phyloP scores from a whole-genome alignment of 53 echinoderm and acorn worm species.

The Temnopleurus reevesii region DNA sequence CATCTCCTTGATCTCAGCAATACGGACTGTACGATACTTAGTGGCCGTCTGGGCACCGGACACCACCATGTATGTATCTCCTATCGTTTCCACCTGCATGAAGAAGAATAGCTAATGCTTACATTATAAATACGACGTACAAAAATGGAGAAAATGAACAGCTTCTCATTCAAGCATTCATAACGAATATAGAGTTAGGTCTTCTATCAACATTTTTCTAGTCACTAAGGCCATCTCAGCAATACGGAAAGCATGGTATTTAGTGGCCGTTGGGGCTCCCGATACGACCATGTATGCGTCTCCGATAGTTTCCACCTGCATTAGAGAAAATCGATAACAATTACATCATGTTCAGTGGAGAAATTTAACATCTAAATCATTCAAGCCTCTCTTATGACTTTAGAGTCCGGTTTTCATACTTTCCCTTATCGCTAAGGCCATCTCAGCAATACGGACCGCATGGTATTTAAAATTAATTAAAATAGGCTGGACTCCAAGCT shows the following conservation, averaged over 20 bases:
- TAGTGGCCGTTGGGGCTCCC: conserved; percentile 75
- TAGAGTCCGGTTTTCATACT: too few relatives aligned
- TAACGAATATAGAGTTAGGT: too few relatives aligned
- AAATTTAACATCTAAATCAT: too few relatives aligned
- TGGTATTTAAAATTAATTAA: too few relatives aligned
- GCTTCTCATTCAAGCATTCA: too few relatives aligned
- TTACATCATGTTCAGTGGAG: too few relatives aligned
- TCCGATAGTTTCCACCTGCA: conserved; percentile 90
- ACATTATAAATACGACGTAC: too few relatives aligned
- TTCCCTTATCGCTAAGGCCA: conserved; percentile 75
- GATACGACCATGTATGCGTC: conserved; percentile 94
- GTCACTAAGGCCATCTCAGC: conserved; percentile 79
- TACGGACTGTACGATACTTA: conserved; percentile 75
- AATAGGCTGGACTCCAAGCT: too few relatives aligned
- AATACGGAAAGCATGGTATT: conserved; percentile 81
- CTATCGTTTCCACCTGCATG: conserved; percentile 93
- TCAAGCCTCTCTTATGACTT: too few relatives aligned
- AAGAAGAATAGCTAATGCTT: too few relatives aligned
- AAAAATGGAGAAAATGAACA: too few relatives aligned
- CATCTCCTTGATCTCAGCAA: conserved; percentile 85
- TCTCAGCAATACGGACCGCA: conserved; percentile 82
- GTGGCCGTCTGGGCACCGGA: conserved; percentile 76
- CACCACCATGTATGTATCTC: conserved; percentile 94
- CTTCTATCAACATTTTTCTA: conserved; percentile 54
- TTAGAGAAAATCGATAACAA: too few relatives aligned